phyloP scores from a whole-genome alignment of 2,888 invertebrate genomes.

The Magallana nippona region DNA sequence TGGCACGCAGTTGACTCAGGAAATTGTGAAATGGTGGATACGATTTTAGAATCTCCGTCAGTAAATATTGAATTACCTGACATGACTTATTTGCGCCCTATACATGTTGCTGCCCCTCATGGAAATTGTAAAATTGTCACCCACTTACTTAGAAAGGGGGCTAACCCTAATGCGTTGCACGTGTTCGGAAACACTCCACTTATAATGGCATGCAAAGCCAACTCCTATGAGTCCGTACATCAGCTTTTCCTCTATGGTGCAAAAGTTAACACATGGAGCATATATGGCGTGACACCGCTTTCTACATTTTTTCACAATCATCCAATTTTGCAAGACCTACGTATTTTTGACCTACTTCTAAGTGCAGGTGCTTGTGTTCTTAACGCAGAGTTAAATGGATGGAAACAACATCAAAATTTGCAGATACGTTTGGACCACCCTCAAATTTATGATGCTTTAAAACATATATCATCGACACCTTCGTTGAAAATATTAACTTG shows the following conservation, averaged over 20 bases:
- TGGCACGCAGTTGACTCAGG: slow-evolving; percentile 42
- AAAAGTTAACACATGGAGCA: slow-evolving; percentile 1
- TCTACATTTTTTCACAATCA: slow-evolving; percentile 35
- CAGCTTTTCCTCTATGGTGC: slow-evolving; percentile 3
- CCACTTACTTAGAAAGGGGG: slow-evolving; percentile 18
- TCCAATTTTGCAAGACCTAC: neutral
- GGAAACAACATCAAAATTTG: slow-evolving; percentile 30
- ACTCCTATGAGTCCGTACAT: slow-evolving; percentile 27
- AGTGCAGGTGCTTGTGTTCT: slow-evolving; percentile 31
- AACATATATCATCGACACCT: neutral
- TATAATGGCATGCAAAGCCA: slow-evolving; percentile 35
- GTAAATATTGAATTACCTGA: slow-evolving; percentile 36
- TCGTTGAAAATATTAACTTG: neutral
- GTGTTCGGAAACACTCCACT: slow-evolving; percentile 30
- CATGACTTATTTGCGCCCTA: slow-evolving; percentile 33
- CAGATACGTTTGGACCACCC: neutral
- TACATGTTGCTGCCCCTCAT: slow-evolving; percentile 40
- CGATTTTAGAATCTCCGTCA: slow-evolving; percentile 8
- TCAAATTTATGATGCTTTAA: slow-evolving; percentile 15
- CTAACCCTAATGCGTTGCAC: slow-evolving; percentile 22
- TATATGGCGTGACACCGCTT: slow-evolving; percentile 12
- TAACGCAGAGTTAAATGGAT: neutral
- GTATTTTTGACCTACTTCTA: slow-evolving; percentile 22
- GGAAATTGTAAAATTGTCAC: slow-evolving; percentile 21
- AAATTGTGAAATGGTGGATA: slow-evolving; percentile 36